Evolutionary conservation across 1,140 invertebrate species (phyloP).

Genomic region (Lordiphosa stackelbergi): DNA sequence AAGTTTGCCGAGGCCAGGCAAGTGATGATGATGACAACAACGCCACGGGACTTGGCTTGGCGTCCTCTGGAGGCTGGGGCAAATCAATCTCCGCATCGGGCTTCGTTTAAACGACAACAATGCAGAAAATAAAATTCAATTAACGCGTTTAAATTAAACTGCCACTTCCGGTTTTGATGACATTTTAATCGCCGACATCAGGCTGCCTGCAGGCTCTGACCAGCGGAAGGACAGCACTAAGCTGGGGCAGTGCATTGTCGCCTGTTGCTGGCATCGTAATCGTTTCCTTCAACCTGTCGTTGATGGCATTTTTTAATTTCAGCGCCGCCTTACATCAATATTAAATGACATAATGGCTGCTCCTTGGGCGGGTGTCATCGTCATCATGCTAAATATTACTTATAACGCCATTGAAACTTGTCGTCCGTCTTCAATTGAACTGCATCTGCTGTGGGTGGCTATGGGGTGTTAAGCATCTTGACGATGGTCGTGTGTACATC

Average conservation of each 20-base stretch:
- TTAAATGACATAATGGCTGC: slow-evolving; percentile 46
- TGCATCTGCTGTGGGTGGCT: slow-evolving; percentile 15
- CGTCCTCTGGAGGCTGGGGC: slow-evolving; percentile 27
- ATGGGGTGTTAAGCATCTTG: background rate
- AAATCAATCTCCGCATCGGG: slow-evolving; percentile 63
- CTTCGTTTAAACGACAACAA: slow-evolving; percentile 32
- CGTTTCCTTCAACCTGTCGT: slow-evolving; percentile 19
- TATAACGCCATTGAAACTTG: slow-evolving; percentile 34
- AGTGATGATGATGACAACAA: slow-evolving; percentile 15
- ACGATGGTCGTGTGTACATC: background rate
- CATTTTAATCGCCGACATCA: slow-evolving; percentile 61
- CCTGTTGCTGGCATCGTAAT: slow-evolving; percentile 27
- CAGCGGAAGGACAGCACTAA: background rate
- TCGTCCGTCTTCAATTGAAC: slow-evolving; percentile 27
- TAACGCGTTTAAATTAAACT: slow-evolving; percentile 77
- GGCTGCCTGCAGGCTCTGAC: slow-evolving; percentile 16
- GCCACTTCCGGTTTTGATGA: slow-evolving; percentile 77
- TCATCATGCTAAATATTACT: slow-evolving; percentile 45
- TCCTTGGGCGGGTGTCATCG: slow-evolving; percentile 42
- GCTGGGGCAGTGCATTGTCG: slow-evolving; percentile 4
- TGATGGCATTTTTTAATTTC: slow-evolving; percentile 11
- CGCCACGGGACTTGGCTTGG: slow-evolving; percentile 34
- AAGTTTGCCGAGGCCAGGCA: slow-evolving; percentile 57
- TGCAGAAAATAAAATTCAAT: slow-evolving; percentile 75
- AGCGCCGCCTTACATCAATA: slow-evolving; percentile 38